phyloP scores from a whole-genome alignment of 2,888 invertebrate species.

The Pachymerium ferrugineum region DNA sequence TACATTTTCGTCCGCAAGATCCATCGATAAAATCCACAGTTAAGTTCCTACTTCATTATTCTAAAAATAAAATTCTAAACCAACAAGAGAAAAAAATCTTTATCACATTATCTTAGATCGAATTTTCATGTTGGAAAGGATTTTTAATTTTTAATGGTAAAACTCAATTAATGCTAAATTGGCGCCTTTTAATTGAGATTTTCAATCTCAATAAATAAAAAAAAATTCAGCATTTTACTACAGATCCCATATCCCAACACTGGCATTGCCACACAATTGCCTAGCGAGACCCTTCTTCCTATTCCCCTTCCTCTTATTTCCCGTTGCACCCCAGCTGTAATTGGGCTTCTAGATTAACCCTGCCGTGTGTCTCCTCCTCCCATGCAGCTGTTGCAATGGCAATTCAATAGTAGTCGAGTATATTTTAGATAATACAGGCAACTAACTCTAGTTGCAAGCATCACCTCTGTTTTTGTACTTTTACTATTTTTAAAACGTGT shows the following conservation, averaged over 20 bases:
- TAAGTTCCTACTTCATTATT: neutral
- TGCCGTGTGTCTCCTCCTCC: neutral
- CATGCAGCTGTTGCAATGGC: constrained; percentile 3
- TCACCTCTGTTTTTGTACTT: neutral
- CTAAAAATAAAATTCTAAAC: neutral
- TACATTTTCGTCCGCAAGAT: neutral
- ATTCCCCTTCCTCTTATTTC: neutral
- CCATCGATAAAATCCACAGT: neutral
- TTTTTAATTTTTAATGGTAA: too few relatives aligned
- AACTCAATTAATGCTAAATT: too few relatives aligned
- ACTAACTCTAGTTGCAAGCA: neutral
- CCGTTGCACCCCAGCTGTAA: neutral
- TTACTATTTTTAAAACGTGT: neutral
- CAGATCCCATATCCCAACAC: too few relatives aligned
- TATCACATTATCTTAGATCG: too few relatives aligned
- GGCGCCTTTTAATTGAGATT: too few relatives aligned
- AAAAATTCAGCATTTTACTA: too few relatives aligned
- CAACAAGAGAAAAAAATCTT: neutral
- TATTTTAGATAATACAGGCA: neutral
- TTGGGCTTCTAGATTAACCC: neutral
- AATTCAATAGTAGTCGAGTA: neutral
- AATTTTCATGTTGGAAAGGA: too few relatives aligned
- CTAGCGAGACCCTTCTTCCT: too few relatives aligned
- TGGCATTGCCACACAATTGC: neutral
- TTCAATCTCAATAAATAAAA: too few relatives aligned